Percentiles rank a stretch among this genome's conserved stretches.
phyloP scores from a whole-genome alignment of 2,888 invertebrate species.

The Apamea monoglypha region DNA sequence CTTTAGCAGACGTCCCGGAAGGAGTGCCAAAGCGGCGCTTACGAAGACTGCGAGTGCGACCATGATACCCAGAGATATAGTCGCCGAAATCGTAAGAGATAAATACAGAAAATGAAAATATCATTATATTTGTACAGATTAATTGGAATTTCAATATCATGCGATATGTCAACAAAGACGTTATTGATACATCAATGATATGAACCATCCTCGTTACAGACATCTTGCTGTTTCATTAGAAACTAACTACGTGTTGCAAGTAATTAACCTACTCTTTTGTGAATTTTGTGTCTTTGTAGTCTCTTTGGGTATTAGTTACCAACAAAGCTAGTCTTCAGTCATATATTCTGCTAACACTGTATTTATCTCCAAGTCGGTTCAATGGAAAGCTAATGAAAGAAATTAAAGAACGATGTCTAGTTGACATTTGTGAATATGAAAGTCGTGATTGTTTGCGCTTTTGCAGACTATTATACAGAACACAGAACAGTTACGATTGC shows the following conservation, averaged over 20 bases:
- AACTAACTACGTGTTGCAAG: slow-evolving; percentile 48
- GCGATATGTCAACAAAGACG: slow-evolving; percentile 23
- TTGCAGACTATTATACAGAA: slow-evolving; percentile 18
- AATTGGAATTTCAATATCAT: slow-evolving; percentile 31
- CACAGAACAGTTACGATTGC: slow-evolving; percentile 18
- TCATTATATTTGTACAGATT: slow-evolving; percentile 18
- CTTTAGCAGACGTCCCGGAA: slow-evolving; percentile 84
- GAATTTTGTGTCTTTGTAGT: slow-evolving; percentile 55
- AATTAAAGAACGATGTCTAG: slow-evolving; percentile 9
- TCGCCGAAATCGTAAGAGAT: slow-evolving; percentile 86
- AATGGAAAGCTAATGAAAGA: slow-evolving; percentile 29
- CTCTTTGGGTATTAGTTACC: slow-evolving; percentile 36
- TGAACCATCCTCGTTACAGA: slow-evolving; percentile 30
- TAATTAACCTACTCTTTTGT: slow-evolving; percentile 62
- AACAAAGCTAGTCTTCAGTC: slow-evolving; percentile 13
- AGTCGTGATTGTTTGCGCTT: slow-evolving; percentile 38
- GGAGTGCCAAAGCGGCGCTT: slow-evolving; percentile 83
- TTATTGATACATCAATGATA: slow-evolving; percentile 30
- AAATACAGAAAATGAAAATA: slow-evolving; percentile 75
- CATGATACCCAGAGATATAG: slow-evolving; percentile 86
- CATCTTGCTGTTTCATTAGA: slow-evolving; percentile 44
- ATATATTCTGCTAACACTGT: slow-evolving; percentile 26
- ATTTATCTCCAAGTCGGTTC: slow-evolving; percentile 20
- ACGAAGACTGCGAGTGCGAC: slow-evolving; percentile 87
- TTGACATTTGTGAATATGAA: slow-evolving; percentile 34